phyloP scores from a whole-genome alignment of 2,888 invertebrate genomes.

The Linnaemya vulpina region DNA sequence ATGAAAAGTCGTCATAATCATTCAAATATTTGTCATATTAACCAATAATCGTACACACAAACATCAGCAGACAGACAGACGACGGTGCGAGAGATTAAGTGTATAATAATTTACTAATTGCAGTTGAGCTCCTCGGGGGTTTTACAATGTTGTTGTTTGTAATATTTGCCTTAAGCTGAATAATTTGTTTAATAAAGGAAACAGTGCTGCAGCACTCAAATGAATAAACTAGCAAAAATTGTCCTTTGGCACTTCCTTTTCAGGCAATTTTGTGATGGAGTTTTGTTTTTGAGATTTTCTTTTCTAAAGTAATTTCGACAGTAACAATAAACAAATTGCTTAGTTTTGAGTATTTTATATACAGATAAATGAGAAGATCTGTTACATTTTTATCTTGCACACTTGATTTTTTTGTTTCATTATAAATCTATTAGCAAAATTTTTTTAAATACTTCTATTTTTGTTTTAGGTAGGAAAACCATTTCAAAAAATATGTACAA shows the following conservation, averaged over 20 bases:
- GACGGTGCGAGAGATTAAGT: slow-evolving; percentile 26
- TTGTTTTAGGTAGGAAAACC: too few species aligned
- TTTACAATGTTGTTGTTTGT: slow-evolving; percentile 2
- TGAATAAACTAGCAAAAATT: neutral
- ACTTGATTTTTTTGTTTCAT: too few species aligned
- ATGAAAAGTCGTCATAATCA: slow-evolving; percentile 35
- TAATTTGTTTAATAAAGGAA: neutral
- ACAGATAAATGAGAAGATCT: too few species aligned
- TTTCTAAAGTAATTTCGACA: neutral
- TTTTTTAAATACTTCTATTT: too few species aligned
- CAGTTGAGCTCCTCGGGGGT: slow-evolving; percentile 4
- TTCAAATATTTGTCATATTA: slow-evolving; percentile 39
- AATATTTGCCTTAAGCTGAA: neutral
- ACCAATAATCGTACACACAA: neutral
- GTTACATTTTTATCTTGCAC: too few species aligned
- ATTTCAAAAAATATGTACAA: too few species aligned
- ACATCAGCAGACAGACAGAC: neutral
- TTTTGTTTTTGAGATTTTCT: neutral
- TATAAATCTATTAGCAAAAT: too few species aligned
- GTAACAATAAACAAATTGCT: neutral
- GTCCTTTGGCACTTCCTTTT: neutral
- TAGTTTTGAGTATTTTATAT: neutral
- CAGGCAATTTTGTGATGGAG: too few species aligned
- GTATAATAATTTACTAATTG: slow-evolving; percentile 50
- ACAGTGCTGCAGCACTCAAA: neutral